Evolutionary conservation across 2,797 vertebrate species (phyloP), one percentile per base, ranked within the genome.

Genomic region (Lepidocolaptes lacrymiger): DNA sequence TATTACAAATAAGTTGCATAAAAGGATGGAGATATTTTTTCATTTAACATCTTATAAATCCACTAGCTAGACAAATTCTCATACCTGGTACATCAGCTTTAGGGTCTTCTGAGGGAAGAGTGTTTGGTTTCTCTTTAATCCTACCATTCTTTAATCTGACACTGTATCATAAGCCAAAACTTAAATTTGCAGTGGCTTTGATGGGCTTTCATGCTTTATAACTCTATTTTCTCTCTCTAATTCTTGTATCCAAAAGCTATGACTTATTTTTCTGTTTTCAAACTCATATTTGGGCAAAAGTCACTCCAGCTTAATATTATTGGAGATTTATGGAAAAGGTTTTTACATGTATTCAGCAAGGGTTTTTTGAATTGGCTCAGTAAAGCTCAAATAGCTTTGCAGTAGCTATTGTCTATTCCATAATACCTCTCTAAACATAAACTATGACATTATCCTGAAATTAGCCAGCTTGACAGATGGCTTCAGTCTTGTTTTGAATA

Each of bases 301-400:
- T 81, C 14, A 64, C 16, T 91, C 43, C 62, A 55, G 14, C 44
- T 76, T 93, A 89, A 88, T 69, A 43, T 72, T 81, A 54, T 3
- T 41, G 51, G 79, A 78, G 61, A 74, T 88, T 88, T 91, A 83
- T 84, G 58, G 58, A 68, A 85, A 85, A 44, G 2, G 6, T 21
- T 61, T 93, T 93, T 55, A 12, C 52, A 71, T 34, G 9, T 63
- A 80, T 93, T 88, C 63, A 79, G 32, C 18, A 73, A 89, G 32
- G 15, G 23, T 19, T 72, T 84, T 19, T 5, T 48, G 73, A 94
- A 80, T 58, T 75, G 32, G 26, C 66, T 94, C 46, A 68, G 43
- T 78, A 91, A 89, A 91, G 24, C 61, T 86, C 54, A 85, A 74
- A 85, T 52, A 58, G 37, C 49, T 95, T 95, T 88, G 75, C 14